These are phyloP conservation scores for Drosophila repleta DNA, from an alignment of 1,140 invertebrate species.

Conservation along the genomic window DNA sequence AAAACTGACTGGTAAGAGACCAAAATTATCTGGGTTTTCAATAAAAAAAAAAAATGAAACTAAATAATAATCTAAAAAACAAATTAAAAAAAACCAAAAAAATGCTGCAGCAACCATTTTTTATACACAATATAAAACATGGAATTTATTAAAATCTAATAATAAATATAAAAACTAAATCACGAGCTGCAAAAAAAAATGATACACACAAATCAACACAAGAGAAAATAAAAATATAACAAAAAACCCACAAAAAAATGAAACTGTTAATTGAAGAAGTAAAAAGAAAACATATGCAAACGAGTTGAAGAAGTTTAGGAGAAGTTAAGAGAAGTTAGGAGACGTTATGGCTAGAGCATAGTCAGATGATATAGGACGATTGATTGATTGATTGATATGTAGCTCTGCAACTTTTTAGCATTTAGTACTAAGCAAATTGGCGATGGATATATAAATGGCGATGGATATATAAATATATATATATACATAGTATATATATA, in stretches of 20 bases:
- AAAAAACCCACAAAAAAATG: constrained; percentile 61
- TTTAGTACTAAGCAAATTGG: constrained; percentile 71
- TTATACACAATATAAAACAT: constrained; percentile 61
- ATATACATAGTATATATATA: constrained; percentile 37
- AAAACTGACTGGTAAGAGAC: constrained; percentile 82
- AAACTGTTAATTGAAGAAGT: constrained; percentile 67
- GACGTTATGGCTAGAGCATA: constrained; percentile 32
- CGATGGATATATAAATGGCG: constrained; percentile 38
- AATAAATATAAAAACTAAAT: constrained; percentile 31
- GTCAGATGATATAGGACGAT: constrained; percentile 35
- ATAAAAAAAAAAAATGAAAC: constrained; percentile 57
- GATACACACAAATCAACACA: constrained; percentile 25
- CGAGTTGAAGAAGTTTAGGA: constrained; percentile 33
- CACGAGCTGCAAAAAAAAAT: constrained; percentile 23
- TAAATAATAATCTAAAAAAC: constrained; percentile 47
- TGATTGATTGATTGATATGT: constrained; percentile 37
- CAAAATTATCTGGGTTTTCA: constrained; percentile 83
- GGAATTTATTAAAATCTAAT: constrained; percentile 63
- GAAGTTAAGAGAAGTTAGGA: constrained; percentile 29
- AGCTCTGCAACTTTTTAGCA: constrained; percentile 80
- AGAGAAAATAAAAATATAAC: constrained; percentile 21
- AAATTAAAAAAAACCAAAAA: constrained; percentile 39
- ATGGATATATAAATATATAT: constrained; percentile 47
- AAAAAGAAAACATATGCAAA: constrained; percentile 43
- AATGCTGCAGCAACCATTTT: constrained; percentile 65